These are phyloP conservation scores for Sardinella longiceps DNA, from an alignment of 2,797 vertebrate genomes.

Conservation along the genomic window DNA sequence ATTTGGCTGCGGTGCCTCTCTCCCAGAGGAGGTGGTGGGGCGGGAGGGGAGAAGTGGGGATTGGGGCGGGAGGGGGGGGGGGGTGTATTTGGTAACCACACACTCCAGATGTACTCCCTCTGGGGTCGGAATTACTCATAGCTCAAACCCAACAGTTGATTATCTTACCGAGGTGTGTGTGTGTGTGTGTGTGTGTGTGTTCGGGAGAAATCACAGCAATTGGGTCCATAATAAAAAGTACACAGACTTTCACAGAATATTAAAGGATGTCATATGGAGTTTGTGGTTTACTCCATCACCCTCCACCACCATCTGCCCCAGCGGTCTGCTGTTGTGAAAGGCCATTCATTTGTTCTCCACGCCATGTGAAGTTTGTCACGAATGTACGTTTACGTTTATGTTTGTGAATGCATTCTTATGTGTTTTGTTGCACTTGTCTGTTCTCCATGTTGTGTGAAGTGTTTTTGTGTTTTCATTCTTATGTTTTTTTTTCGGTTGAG, in stretches of 20 bases:
- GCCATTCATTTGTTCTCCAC: not conserved
- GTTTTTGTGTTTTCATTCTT: not conserved
- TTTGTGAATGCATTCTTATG: not conserved
- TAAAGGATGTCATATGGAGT: not conserved
- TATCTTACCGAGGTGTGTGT: not conserved
- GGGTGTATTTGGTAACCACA: not conserved
- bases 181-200: too few relatives aligned
- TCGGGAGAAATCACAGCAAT: not conserved
- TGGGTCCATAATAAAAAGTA: not conserved
- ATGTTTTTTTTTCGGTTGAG: not conserved
- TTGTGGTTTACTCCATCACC: not conserved
- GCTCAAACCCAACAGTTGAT: not conserved
- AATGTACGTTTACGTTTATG: not conserved
- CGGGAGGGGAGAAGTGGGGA: not conserved
- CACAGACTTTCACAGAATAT: not conserved
- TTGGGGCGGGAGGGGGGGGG: too few relatives aligned
- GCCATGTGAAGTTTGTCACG: conserved; percentile 3
- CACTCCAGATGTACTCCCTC: conserved; percentile 9
- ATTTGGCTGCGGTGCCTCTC: not conserved
- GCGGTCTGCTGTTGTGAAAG: not conserved
- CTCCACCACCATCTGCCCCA: not conserved
- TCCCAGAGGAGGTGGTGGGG: not conserved
- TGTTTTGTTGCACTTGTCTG: not conserved
- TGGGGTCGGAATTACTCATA: not conserved
- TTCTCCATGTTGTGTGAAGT: not conserved